Base-by-base conservation (phyloP, 2,113 vertebrate species). In the Coptodon rendalli region DNA sequence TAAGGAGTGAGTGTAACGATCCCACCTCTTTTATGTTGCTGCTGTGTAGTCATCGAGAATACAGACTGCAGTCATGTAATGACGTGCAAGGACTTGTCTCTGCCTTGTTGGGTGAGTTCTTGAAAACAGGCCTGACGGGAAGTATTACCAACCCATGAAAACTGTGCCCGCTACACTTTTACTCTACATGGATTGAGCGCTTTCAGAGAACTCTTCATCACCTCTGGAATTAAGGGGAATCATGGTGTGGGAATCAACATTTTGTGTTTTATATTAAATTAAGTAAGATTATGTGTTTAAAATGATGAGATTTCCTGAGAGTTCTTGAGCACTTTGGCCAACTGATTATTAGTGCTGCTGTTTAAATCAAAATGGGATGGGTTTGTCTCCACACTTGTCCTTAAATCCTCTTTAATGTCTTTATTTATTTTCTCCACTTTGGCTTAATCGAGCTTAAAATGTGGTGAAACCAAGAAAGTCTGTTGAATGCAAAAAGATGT, bases 191-290 rank as follows among this genome's bases (percentile, higher is more conserved):
- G 85, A 80, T 86, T 6, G 6, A 63, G 59, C 63, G 61, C 73
- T 61, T 82, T 57, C 16, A 2, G 36, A 79, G 36, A 79, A 27
- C 43, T 3, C 11, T 56, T 83, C 76, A 81, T 61, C 88, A 73
- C 43, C 29, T 19, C 24, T 81, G 53, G 36, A 76, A 73, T 68
- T 6, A 14, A 19, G 11, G 17, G n/a, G 38, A 57, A 81, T 40
- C 22, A 17, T 29, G 9, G 27, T 78, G 73, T 78, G 2, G 27
- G n/a, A 82, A 43, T 61, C 19, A 8, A 45, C 81, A 17, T 54
- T 89, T 80, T 84, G 68, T 12, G 12, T 90, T 93, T 91, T 90
- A 54, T 89, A 84, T 81, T 76, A 66, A 86, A 86, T n/a, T 16
- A 38, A 81, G 48, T 43, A 68, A 81, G 36, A 66, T 81, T 83